Evolutionary conservation across 2,113 vertebrate genomes (phyloP), one percentile per base, ranked within the genome.

Genomic region (Clarias batrachus): DNA sequence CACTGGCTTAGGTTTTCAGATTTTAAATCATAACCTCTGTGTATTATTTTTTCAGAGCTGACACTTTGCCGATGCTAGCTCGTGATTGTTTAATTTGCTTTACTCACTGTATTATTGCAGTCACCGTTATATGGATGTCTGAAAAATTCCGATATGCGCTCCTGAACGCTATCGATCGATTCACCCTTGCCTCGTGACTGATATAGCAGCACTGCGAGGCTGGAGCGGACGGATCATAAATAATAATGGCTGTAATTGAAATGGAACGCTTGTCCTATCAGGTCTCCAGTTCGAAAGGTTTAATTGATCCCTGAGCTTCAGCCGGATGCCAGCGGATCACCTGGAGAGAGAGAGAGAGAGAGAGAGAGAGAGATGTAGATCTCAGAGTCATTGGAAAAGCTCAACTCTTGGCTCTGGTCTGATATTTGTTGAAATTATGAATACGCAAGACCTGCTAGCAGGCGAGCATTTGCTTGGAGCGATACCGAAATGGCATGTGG

Each of bases 281-380:
- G 90, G 85, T 84, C 60, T 89, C 63, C 57, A 76, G 73, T 84
- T 87, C 86, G 68, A 82, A 59, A 65, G 33, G 14, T 27, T 82
- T 93, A 90, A 93, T 92, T 92, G 92, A 91, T 91, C 91, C 90
- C 89, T n/a, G 25, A 85, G 90, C 87, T 89, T 89, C 86, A 73
- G 19, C 63, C 78, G 81, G 80, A 86, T 6, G 30, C 74, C 62
- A 84, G 27, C 62, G 60, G 54, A 89, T 66, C 73, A 83, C 81
- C 68, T 71, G 27, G 57, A 68, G 52, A 70, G 52, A 79, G 76
- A 83, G 16, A 41, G 5, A 41, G 41, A 41, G 41, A 48, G 16
- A 41, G 6, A 41, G 0, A 41, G 48, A 48, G 48, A 48, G 48
- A 0, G 48, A 48, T 48, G 48, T 7, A 8, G 48, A 48, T 48